These are phyloP conservation scores for Brachyrhaphis roseni DNA, from an alignment of 2,797 vertebrate species.

Conservation along the genomic window DNA sequence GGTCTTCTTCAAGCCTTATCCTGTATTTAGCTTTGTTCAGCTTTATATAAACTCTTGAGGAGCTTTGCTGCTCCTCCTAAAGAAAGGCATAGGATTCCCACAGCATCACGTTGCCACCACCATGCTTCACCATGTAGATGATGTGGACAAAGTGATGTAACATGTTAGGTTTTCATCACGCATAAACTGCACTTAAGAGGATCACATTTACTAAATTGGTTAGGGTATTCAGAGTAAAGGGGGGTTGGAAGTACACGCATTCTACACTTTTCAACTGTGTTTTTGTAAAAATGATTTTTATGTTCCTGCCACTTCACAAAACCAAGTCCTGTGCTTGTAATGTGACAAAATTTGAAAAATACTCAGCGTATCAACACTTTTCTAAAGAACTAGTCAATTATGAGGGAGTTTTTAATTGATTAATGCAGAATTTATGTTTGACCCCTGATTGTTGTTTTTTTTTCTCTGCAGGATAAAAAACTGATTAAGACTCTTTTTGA, in stretches of 20 bases:
- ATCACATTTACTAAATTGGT: neutral
- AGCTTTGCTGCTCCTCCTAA: neutral
- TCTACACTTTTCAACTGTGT: neutral
- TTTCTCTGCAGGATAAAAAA: constrained; percentile 91
- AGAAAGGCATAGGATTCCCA: neutral
- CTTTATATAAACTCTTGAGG: neutral
- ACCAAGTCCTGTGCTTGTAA: neutral
- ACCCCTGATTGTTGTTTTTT: constrained; percentile 15
- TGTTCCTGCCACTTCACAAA: neutral
- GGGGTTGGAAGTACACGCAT: neutral
- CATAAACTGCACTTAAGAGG: neutral
- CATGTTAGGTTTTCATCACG: neutral
- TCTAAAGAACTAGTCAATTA: neutral
- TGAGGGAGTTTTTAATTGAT: constrained; percentile 3
- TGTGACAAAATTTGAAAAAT: neutral
- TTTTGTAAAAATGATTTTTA: neutral
- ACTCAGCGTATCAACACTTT: neutral
- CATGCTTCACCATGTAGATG: neutral
- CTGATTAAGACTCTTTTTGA: constrained; percentile 99
- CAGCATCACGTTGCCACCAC: neutral
- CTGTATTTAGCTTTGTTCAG: neutral
- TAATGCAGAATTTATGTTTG: neutral
- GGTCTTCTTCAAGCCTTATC: neutral
- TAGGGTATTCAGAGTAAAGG: neutral
- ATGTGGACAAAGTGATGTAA: neutral